A percentile compares a stretch with the other conserved stretches of the same genome.
Conservation (phyloP, 2,113 vertebrate genomes). For the Ptyas mucosa region DNA sequence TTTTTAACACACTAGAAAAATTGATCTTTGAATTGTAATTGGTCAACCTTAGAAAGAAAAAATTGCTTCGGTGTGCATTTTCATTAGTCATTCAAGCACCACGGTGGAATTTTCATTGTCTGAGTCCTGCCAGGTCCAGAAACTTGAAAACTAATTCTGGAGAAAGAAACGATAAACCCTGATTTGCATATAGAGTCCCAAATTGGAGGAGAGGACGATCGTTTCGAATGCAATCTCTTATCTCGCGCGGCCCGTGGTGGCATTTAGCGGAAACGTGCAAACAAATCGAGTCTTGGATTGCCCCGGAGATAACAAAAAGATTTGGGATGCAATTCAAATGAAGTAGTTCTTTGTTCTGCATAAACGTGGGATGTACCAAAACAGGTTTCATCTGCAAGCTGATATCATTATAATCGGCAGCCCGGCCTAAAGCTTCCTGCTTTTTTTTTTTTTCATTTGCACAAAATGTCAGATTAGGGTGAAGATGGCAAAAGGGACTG, state of each 20-base stretch:
- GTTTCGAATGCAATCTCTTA: constrained; percentile 77
- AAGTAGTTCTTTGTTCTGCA: constrained; percentile 66
- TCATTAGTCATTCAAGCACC: constrained; percentile 64
- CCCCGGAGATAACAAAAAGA: constrained; percentile 64
- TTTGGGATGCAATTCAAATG: constrained; percentile 65
- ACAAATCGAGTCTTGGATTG: constrained; percentile 65
- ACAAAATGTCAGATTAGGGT: constrained; percentile 25
- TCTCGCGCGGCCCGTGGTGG: constrained; percentile 65
- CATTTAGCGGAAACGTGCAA: constrained; percentile 73
- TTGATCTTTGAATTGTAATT: constrained; percentile 64
- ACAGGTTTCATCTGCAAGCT: constrained; percentile 46
- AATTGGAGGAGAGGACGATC: constrained; percentile 74
- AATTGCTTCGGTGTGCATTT: constrained; percentile 34
- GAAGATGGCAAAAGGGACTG: constrained; percentile 39
- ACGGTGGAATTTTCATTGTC: constrained; percentile 66
- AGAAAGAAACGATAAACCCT: constrained; percentile 75
- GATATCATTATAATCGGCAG: constrained; percentile 55
- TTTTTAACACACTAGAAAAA: constrained; percentile 59
- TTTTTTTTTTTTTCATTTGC: neutral
- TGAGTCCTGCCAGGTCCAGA: constrained; percentile 71
- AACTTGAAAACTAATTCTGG: constrained; percentile 79
- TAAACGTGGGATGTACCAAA: constrained; percentile 57
- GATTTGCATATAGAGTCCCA: constrained; percentile 66
- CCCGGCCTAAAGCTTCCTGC: constrained; percentile 34
- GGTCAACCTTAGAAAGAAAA: constrained; percentile 55